phyloP scores from a whole-genome alignment of 53 echinoderm and acorn worm genomes.

The Echinometra lucunter region DNA sequence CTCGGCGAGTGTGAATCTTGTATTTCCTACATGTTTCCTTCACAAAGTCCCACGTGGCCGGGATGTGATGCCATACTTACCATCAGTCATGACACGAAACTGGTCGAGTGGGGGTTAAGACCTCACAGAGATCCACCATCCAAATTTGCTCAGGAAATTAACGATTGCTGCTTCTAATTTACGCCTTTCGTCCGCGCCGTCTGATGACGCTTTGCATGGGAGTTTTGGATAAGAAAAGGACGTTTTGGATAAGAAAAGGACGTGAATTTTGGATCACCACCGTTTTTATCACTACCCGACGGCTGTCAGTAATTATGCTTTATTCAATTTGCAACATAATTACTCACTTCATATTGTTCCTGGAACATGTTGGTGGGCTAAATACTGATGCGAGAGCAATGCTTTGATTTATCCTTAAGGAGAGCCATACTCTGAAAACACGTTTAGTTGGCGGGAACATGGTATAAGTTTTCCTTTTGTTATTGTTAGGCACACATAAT shows the following conservation, averaged over 20 bases:
- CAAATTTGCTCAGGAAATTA: conserved; percentile 58
- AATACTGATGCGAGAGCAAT: not conserved
- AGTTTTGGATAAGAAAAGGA: not conserved
- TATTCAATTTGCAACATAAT: not conserved
- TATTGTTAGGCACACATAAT: not conserved
- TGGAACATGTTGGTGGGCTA: conserved; percentile 24
- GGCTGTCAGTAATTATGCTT: conserved; percentile 15
- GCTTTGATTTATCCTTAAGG: not conserved
- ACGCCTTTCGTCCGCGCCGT: not conserved
- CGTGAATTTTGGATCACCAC: not conserved
- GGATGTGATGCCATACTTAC: conserved; percentile 18
- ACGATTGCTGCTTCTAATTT: conserved; percentile 59
- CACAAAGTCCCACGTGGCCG: not conserved
- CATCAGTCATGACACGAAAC: conserved; percentile 52
- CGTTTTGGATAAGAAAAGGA: not conserved
- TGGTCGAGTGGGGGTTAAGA: conserved; percentile 39
- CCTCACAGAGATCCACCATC: not conserved
- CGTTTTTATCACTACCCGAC: not conserved
- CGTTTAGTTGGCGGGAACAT: not conserved
- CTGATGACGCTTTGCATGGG: not conserved
- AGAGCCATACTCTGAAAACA: not conserved
- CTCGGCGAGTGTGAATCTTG: conserved; percentile 8
- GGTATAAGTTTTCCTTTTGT: not conserved
- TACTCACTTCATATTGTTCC: conserved; percentile 16
- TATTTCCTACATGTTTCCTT: conserved; percentile 43